Evolutionary conservation across 1,140 invertebrate genomes (phyloP).

Genomic region (Aphaenogaster rudis): DNA sequence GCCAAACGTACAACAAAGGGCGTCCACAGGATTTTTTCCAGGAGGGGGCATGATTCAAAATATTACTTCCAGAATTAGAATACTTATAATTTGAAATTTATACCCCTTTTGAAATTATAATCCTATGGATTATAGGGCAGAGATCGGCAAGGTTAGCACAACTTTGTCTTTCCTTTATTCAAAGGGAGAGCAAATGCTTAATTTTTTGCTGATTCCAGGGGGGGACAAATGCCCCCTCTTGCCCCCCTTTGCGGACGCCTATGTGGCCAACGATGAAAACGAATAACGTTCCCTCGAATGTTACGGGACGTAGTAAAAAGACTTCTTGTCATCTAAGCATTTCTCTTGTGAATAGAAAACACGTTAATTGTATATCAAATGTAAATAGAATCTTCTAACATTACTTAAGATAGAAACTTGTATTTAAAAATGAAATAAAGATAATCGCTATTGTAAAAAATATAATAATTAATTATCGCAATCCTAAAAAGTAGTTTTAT

Average conservation of each 20-base stretch:
- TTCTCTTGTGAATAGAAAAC: slow-evolving; percentile 60
- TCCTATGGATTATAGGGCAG: too few relatives aligned
- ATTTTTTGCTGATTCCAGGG: too few relatives aligned
- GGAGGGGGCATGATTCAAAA: too few relatives aligned
- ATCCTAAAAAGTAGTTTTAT: not conserved
- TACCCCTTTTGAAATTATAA: too few relatives aligned
- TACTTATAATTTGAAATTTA: too few relatives aligned
- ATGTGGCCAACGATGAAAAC: slow-evolving; percentile 27
- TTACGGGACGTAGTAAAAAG: slow-evolving; percentile 8
- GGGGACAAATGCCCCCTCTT: too few relatives aligned
- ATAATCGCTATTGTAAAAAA: slow-evolving; percentile 54
- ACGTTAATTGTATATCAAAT: slow-evolving; percentile 51
- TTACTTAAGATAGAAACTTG: slow-evolving; percentile 56
- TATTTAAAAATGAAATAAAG: slow-evolving; percentile 63
- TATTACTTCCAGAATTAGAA: too few relatives aligned
- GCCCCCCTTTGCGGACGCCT: too few relatives aligned
- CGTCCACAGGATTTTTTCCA: too few relatives aligned
- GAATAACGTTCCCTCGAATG: not conserved
- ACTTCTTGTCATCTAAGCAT: slow-evolving; percentile 38
- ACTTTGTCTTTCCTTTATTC: too few relatives aligned
- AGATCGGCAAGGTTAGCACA: too few relatives aligned
- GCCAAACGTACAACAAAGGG: slow-evolving; percentile 6
- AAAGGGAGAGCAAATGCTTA: too few relatives aligned
- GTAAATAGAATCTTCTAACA: slow-evolving; percentile 63
- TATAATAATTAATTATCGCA: slow-evolving; percentile 2